Evolutionary conservation across 2,888 invertebrate genomes (phyloP).

Genomic region (Oscheius myriophilus): DNA sequence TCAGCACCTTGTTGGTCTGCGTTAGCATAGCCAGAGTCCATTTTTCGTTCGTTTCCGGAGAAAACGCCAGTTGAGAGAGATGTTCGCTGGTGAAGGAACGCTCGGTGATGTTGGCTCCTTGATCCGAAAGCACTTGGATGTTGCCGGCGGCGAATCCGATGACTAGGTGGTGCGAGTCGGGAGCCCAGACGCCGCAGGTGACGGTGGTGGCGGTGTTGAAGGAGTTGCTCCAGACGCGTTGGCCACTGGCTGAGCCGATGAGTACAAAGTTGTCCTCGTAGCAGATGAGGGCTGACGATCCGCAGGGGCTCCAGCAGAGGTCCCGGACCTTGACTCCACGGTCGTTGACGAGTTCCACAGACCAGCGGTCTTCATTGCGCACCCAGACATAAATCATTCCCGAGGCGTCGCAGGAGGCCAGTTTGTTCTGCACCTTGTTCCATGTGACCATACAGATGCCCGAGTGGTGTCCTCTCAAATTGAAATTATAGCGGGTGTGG

Average conservation of each 20-base stretch:
- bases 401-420: conserved; percentile 95
- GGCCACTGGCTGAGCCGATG: conserved; percentile 77
- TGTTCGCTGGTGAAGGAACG: conserved; percentile 50
- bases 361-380: conserved; percentile 98
- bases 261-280: conserved; percentile 97
- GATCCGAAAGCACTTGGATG: conserved; percentile 61
- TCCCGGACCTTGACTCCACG: conserved; percentile 95
- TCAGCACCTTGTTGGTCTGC: conserved; percentile 36
- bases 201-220: conserved; percentile 81
- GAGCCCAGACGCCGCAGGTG: conserved; percentile 96
- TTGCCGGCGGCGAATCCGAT: conserved; percentile 62
- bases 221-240: conserved; percentile 92
- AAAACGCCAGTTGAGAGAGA: conserved; percentile 57
- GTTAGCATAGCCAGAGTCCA: conserved; percentile 64
- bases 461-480: conserved; percentile 88
- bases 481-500: conserved; percentile 80
- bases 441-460: conserved; percentile 80
- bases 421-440: conserved; percentile 97
- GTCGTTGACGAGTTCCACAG: conserved; percentile 97
- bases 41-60: conserved; percentile 42
- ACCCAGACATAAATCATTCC: conserved; percentile 97
- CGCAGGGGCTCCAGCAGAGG: conserved; percentile 98
- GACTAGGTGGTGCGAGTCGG: conserved; percentile 86
- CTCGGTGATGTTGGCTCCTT: conserved; percentile 63
- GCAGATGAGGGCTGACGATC: conserved; percentile 96